These are phyloP conservation scores for Hirtodrosophila cameraria DNA, from an alignment of 2,888 invertebrate species.

Conservation along the genomic window DNA sequence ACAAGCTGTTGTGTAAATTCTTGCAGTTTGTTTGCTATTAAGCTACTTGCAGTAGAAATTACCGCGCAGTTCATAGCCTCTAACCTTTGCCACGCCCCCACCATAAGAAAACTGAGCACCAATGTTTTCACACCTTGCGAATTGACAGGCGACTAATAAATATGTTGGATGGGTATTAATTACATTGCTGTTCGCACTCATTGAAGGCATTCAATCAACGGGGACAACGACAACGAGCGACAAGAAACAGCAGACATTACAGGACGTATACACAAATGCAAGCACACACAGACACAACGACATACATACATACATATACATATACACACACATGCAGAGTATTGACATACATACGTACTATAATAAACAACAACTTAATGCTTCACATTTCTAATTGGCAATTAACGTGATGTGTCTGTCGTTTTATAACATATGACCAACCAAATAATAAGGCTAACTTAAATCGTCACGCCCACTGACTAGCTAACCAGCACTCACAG, in stretches of 20 bases:
- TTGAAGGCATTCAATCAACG: conserved; percentile 33
- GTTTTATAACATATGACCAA: conserved; percentile 55
- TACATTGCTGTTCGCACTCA: conserved; percentile 13
- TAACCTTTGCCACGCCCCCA: not conserved
- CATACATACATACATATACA: not conserved
- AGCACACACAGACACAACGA: conserved; percentile 1
- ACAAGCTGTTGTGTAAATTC: no score
- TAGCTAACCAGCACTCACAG: no score
- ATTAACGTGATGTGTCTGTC: conserved; percentile 62
- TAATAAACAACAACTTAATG: conserved; percentile 56
- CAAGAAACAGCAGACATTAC: conserved; percentile 11
- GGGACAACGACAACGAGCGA: conserved; percentile 29
- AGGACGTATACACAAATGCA: no score
- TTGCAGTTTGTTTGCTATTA: no score
- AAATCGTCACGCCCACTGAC: conserved; percentile 23
- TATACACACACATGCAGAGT: not conserved
- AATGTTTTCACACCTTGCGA: not conserved
- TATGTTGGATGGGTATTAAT: conserved; percentile 29
- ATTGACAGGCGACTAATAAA: conserved; percentile 9
- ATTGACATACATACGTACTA: conserved; percentile 7
- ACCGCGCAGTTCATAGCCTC: no score
- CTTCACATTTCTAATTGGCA: conserved; percentile 63
- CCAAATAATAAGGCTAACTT: conserved; percentile 41
- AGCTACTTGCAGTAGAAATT: no score
- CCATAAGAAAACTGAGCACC: no score